These are phyloP conservation scores for Heteromyza rotundicornis DNA, from an alignment of 2,888 invertebrate species.

Conservation along the genomic window DNA sequence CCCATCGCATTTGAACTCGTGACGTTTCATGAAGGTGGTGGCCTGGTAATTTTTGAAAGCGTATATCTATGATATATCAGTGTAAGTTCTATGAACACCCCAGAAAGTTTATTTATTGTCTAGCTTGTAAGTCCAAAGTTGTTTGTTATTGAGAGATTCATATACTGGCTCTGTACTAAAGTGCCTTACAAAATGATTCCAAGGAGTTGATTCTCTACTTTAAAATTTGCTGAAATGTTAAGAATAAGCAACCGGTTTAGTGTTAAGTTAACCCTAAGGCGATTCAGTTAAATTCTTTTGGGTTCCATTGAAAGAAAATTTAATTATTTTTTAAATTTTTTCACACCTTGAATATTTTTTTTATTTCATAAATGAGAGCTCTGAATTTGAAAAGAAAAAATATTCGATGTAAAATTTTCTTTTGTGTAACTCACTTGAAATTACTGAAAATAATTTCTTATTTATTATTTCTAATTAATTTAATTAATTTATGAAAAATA, in stretches of 20 bases:
- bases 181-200: slow-evolving; percentile 33
- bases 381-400: too few species aligned
- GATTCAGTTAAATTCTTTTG: neutral
- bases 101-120: slow-evolving; percentile 40
- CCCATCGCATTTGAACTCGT: neutral
- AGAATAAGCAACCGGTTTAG: too few species aligned
- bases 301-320: neutral
- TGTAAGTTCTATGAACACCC: slow-evolving; percentile 94
- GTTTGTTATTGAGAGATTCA: neutral
- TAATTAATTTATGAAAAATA: too few species aligned
- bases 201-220: too few species aligned
- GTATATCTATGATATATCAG: slow-evolving; percentile 99
- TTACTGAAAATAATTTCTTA: too few species aligned
- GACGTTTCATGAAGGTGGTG: slow-evolving; percentile 56
- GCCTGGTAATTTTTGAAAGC: slow-evolving; percentile 84
- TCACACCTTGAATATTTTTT: too few species aligned
- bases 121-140: neutral
- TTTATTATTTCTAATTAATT: too few species aligned
- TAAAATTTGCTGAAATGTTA: too few species aligned
- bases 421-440: too few species aligned
- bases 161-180: neutral
- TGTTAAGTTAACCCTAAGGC: neutral
- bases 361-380: too few species aligned
- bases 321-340: too few species aligned
- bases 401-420: too few species aligned